These are phyloP conservation scores for Siniperca chuatsi DNA, from an alignment of 2,113 vertebrate species.

Conservation along the genomic window DNA sequence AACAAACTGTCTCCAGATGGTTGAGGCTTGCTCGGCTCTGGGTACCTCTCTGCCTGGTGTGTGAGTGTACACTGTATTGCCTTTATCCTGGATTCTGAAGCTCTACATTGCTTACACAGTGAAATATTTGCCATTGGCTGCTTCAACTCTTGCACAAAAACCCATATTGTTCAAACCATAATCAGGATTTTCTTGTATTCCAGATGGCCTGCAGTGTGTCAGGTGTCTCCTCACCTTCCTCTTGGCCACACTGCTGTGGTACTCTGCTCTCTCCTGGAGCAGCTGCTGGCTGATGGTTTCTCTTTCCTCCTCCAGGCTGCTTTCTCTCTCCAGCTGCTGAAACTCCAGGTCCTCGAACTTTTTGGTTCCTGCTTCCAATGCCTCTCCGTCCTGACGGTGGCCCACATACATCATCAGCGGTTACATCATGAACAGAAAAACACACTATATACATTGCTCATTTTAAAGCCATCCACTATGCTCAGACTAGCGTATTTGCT, in stretches of 20 bases:
- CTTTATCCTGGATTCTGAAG: too few species aligned
- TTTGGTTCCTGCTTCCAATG: conserved; percentile 89
- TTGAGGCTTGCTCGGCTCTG: neutral
- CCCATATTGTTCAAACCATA: neutral
- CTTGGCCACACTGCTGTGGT: conserved; percentile 85
- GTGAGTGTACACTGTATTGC: neutral
- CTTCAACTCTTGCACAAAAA: neutral
- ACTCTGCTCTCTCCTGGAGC: conserved; percentile 88
- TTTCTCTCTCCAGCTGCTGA: conserved; percentile 97
- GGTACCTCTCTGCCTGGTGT: neutral
- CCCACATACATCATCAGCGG: conserved; percentile 20
- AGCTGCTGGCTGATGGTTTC: conserved; percentile 92
- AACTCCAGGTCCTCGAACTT: conserved; percentile 98
- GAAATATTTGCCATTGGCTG: conserved; percentile 4
- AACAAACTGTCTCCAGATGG: conserved; percentile 6
- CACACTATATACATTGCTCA: neutral
- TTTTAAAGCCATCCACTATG: conserved; percentile 20
- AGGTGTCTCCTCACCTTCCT: conserved; percentile 88
- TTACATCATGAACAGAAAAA: conserved; percentile 21
- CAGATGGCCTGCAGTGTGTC: neutral
- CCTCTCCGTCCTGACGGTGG: conserved; percentile 89
- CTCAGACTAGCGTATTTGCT: neutral
- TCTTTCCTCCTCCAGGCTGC: conserved; percentile 92
- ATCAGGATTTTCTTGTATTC: neutral
- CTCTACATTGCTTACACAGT: neutral